Evolutionary conservation across 2,888 invertebrate genomes (phyloP).

Genomic region (Teleogryllus oceanicus): DNA sequence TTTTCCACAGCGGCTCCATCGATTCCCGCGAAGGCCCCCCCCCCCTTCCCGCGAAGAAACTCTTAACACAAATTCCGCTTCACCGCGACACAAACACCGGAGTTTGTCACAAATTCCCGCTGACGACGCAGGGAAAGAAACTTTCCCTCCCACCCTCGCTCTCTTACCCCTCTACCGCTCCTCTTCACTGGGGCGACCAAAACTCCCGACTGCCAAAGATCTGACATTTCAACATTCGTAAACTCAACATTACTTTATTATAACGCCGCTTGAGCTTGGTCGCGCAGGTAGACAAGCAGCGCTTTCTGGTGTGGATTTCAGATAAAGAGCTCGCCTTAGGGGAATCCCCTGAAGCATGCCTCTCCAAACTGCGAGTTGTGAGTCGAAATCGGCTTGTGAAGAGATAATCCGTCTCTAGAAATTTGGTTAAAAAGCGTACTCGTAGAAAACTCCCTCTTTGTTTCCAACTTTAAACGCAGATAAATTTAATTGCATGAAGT

Average conservation of each 20-base stretch:
- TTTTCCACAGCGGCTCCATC: no score
- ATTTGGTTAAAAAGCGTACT: no score
- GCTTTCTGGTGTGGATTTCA: no score
- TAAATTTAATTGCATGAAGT: no score
- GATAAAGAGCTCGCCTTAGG: no score
- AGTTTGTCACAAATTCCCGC: constrained; percentile 1
- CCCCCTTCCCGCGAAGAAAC: not conserved
- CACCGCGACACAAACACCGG: constrained; percentile 10
- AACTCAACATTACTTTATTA: not conserved
- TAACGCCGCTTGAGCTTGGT: not conserved
- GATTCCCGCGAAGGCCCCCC: not conserved
- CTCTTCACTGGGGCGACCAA: not conserved
- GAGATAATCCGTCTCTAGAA: no score
- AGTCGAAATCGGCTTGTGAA: no score
- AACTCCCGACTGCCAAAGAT: not conserved
- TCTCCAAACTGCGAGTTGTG: no score
- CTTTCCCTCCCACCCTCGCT: not conserved
- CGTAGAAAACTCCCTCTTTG: no score
- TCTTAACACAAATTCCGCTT: constrained; percentile 18
- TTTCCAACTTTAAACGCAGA: no score
- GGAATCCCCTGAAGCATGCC: no score
- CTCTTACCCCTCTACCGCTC: not conserved
- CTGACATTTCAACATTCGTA: not conserved
- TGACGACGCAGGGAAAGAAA: constrained; percentile 7
- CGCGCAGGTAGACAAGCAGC: no score